Conservation (phyloP, 37 sponge, comb jelly and placozoan genomes). For the Hormiphora californensis region DNA sequence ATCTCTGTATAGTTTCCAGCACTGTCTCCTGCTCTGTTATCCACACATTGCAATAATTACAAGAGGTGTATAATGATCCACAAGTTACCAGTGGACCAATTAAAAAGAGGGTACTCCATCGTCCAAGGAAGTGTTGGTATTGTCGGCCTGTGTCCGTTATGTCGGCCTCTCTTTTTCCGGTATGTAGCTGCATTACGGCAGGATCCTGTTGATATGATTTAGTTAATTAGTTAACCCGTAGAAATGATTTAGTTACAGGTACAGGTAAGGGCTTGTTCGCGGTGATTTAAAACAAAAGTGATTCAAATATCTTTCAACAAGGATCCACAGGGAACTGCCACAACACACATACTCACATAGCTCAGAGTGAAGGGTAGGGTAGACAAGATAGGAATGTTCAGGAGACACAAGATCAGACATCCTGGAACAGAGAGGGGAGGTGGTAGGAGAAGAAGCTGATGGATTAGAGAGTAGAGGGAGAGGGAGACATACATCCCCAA, state of each 20-base stretch:
- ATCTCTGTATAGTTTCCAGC: no score
- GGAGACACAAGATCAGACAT: background rate
- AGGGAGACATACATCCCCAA: background rate
- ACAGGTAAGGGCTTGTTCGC: no score
- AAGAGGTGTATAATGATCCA: no score
- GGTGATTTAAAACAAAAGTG: no score
- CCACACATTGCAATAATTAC: no score
- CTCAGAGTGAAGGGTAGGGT: constrained; percentile 4
- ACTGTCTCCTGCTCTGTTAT: no score
- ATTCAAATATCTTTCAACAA: no score
- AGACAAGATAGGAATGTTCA: background rate
- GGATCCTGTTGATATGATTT: background rate
- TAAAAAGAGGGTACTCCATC: background rate
- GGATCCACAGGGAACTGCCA: no score
- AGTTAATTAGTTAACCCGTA: no score
- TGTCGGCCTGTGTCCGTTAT: background rate
- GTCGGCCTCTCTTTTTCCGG: constrained; percentile 14
- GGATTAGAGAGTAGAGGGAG: background rate
- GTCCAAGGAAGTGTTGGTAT: background rate
- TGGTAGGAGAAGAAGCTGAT: constrained; percentile 1
- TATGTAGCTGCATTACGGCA: constrained; percentile 14
- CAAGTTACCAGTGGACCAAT: background rate
- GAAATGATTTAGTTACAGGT: no score
- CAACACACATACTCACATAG: background rate
- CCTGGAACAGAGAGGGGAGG: background rate